A percentile compares a stretch with the other conserved stretches of the same genome.
Conservation (phyloP, 2,888 invertebrate genomes). For the Philaethria dido region DNA sequence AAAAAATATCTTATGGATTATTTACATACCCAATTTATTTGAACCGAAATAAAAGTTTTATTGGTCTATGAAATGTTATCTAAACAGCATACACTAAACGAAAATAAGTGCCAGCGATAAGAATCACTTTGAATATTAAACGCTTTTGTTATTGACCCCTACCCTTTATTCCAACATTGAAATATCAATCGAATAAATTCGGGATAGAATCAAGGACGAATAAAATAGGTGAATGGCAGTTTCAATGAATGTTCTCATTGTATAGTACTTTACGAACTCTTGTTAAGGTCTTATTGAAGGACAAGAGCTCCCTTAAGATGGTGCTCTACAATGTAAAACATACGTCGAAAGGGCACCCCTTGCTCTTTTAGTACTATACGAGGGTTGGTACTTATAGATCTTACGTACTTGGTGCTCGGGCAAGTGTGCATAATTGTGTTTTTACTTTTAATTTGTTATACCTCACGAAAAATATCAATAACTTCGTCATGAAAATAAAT, state of each 20-base stretch:
- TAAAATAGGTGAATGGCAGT: conserved; percentile 64
- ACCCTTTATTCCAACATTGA: conserved; percentile 55
- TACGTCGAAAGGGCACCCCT: conserved; percentile 68
- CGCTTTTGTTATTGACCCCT: conserved; percentile 68
- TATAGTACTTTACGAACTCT: conserved; percentile 67
- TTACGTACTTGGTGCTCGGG: conserved; percentile 66
- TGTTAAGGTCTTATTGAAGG: conserved; percentile 78
- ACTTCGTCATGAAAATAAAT: not conserved
- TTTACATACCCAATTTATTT: conserved; percentile 37
- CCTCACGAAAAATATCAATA: not conserved
- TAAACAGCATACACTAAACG: conserved; percentile 54
- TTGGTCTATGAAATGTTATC: conserved; percentile 67
- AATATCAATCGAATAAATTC: conserved; percentile 43
- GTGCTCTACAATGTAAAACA: conserved; percentile 64
- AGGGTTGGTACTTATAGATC: conserved; percentile 59
- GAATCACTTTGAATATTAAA: conserved; percentile 64
- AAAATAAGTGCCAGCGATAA: conserved; percentile 69
- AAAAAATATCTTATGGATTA: conserved; percentile 35
- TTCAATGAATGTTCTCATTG: conserved; percentile 67
- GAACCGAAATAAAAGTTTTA: conserved; percentile 59
- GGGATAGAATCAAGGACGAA: conserved; percentile 72
- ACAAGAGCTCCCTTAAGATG: conserved; percentile 64
- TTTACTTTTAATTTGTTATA: conserved; percentile 31
- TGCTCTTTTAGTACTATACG: conserved; percentile 77
- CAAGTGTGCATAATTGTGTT: conserved; percentile 56